Conservation (phyloP, 2,113 vertebrate species). For the Scalopus aquaticus region DNA sequence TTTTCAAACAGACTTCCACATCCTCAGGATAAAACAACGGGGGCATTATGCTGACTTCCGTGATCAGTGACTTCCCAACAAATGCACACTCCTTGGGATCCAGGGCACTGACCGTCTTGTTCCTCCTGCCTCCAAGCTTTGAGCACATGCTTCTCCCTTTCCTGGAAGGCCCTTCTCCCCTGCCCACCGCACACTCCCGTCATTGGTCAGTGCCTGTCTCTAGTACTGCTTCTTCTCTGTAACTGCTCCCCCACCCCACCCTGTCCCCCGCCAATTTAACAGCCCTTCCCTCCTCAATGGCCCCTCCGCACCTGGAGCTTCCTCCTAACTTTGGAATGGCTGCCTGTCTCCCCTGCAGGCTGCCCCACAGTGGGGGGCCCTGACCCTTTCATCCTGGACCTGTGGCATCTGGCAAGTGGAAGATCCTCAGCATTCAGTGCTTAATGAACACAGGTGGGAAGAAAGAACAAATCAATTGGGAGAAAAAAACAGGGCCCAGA, state of each 20-base stretch:
- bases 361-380: not conserved
- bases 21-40: not conserved
- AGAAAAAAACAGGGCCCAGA: not conserved
- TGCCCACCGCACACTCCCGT: not conserved
- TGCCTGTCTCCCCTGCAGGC: not conserved
- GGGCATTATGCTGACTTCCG: not conserved
- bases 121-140: not conserved
- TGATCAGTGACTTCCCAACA: not conserved
- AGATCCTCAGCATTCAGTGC: not conserved
- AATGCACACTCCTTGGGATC: not conserved
- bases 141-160: not conserved
- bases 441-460: not conserved
- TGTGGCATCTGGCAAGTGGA: not conserved
- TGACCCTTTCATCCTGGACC: not conserved
- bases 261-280: not conserved
- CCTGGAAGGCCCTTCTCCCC: not conserved
- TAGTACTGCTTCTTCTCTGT: not conserved
- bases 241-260: not conserved
- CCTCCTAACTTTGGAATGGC: not conserved
- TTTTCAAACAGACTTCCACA: not conserved
- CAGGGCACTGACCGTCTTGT: not conserved
- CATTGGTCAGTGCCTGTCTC: not conserved
- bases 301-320: not conserved
- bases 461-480: not conserved
- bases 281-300: fast-evolving